Evolutionary conservation across 2,888 invertebrate genomes (phyloP), one percentile per base, ranked within the genome.

Genomic region (Caenorhabditis sp.): DNA sequence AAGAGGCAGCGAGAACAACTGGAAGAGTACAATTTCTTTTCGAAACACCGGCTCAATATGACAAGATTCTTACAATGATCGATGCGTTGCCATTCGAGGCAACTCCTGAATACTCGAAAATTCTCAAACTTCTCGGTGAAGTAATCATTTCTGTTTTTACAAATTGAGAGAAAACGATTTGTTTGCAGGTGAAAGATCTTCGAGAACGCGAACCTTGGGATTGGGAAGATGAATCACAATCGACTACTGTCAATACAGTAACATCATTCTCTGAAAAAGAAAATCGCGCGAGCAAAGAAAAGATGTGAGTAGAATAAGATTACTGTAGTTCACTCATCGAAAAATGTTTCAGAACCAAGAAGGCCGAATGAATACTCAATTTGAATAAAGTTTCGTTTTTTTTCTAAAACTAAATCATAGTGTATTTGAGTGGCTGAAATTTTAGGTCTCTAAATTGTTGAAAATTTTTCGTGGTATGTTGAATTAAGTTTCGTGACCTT

Each of bases 1-100:
- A 83, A 69, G 68, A 78, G 51, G 60, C 62, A 10, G 67, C 73
- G n/a, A 70, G 81, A 1, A 58, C 62, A 12, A 53, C 53, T 8
- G 74, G 67, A 0, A 69, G 81, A 12, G 31, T 43, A 19, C 76
- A 79, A 60, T 82, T 82, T 54, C 66, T 84, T 10, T 71, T 72
- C 54, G 75, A 77, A 24, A 77, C 77, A 17, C 84, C 84, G 8
- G 53, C 68, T 53, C 76, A 79, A 27, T 83, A 70, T 69, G 81
- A 80, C 57, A 63, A 66, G 19, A 64, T 81, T 24, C 65, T 83
- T 50, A 73, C 24, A 14, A 31, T 76, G 55, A 80, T 84, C 62
- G 84, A 84, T 66, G 58, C 51, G 21, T 76, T 80, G 31, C 14
- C 50, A 31, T 84, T 83, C 66, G 81, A 82, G 43, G 64, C 75